Base-by-base conservation (phyloP, 2,888 invertebrate genomes). In the Lysandra bellargus region DNA sequence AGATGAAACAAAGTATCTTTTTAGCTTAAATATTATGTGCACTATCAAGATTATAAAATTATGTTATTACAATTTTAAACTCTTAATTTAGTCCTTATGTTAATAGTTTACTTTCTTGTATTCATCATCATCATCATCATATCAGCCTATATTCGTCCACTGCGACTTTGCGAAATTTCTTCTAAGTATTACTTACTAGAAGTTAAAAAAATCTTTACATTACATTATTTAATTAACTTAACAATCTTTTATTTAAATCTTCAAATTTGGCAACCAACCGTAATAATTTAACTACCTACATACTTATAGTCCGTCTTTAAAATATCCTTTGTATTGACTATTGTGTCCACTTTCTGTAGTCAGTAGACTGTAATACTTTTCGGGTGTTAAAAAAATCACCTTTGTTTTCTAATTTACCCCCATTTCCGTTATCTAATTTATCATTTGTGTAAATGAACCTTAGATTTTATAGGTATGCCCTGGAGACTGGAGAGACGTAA, bases 171-270 rank as follows among this genome's bases (percentile, higher is more conserved):
- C 23, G 23, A 23, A 23, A 23, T 23, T 69, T 37, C 30, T 12
- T 33, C 17, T 23, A 23, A 23, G 23, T 69, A 33, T 69, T 69
- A 69, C 69, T 69, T 69, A 69, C 69, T 69, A 17, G 17, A 69
- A 69, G 69, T 30, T 30, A 64, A 30, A 61, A n/a, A 61, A 61
- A 64, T 30, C 4, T 69, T 69, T 37, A 69, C 69, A 17, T 69
- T 69, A 69, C 33, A 69, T 37, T 69, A 33, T 69, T 69, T 69
- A 69, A 69, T 33, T 69, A 69, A 69, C 69, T 4, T 33, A 69
- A 69, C 37, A 69, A 69, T 69, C 33, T 69, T 64, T 69, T 69
- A 69, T 69, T 69, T 69, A 69, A 69, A 69, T 37, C 33, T 69
- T 69, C 14, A 69, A 69, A 33, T 69, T 64, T 64, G 14, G 69